Evolutionary conservation across 2,888 invertebrate genomes (phyloP).

Genomic region (Synanthedon tipuliformis): DNA sequence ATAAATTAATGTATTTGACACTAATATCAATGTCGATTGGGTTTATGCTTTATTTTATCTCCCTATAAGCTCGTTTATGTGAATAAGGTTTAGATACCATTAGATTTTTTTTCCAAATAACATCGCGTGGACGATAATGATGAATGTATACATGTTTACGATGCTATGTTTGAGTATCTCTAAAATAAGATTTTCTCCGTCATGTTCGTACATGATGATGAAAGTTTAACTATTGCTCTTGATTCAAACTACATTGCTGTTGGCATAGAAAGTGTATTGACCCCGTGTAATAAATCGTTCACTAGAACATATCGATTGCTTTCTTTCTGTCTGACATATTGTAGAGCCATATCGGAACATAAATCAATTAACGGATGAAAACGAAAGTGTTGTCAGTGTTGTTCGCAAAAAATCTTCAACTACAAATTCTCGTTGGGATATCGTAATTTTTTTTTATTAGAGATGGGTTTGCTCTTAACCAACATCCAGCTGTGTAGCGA

Average conservation of each 20-base stretch:
- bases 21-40: too few relatives aligned
- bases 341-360: slow-evolving; percentile 32
- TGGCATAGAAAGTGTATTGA: slow-evolving; percentile 29
- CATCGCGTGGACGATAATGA: too few relatives aligned
- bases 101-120: too few relatives aligned
- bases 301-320: slow-evolving; percentile 13
- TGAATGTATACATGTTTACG: too few relatives aligned
- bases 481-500: too few relatives aligned
- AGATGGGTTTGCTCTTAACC: too few relatives aligned
- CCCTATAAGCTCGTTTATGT: too few relatives aligned
- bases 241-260: slow-evolving; percentile 3
- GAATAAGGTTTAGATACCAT: too few relatives aligned
- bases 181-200: neutral
- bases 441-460: neutral
- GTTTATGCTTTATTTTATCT: too few relatives aligned
- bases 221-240: neutral
- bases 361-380: slow-evolving; percentile 55
- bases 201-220: neutral
- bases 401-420: neutral
- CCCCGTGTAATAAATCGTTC: slow-evolving; percentile 8
- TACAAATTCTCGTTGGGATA: neutral
- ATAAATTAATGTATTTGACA: too few relatives aligned
- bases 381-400: slow-evolving; percentile 26
- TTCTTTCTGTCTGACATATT: slow-evolving; percentile 29
- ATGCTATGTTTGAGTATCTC: too few relatives aligned